Evolutionary conservation across 2,888 invertebrate genomes (phyloP), one percentile per base, ranked within the genome.

Genomic region (Caenorhabditis plicata): DNA sequence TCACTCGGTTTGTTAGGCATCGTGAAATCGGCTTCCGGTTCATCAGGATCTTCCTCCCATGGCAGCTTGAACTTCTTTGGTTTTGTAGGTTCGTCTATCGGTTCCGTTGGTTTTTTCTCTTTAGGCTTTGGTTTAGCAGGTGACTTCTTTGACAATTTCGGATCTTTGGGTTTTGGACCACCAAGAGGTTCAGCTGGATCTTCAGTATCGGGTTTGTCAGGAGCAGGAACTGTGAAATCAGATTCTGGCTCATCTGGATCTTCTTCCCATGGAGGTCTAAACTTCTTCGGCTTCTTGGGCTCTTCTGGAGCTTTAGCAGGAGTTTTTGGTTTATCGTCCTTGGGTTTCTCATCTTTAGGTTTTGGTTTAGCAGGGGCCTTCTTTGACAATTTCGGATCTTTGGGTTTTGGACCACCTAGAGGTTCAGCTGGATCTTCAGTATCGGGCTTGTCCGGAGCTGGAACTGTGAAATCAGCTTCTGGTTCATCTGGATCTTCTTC

Each of bases 1-100:
- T 57, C 48, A 32, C 29, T 36, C 5, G 58, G 55, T 42, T 60
- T 60, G n/a, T 54, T 25, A n/a, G 56, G 62, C 13, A 62, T 36
- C 4, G 62, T 62, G 48, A 56, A 52, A 35, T 62, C 62, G 3
- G 54, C 44, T 57, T 68, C 63, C n/a, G 52, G 52, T 25, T 71
- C 66, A 27, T 57, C 50, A 0, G 58, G 47, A 42, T 52, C 49
- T 1, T 51, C 44, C 44, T 52, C 49, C 56, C 58, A 58, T 58
- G 57, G 52, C 1, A 52, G 57, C 5, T 53, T 49, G 51, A 45
- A 53, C 23, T 58, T 50, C 26, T 61, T 65, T 17, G 55, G 56
- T 19, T 49, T 47, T 1, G 13, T 41, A 20, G 50, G 46, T 19
- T 43, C 50, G 20, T 52, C 52, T 26, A 48, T 50, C n/a, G 35